Base-by-base conservation (phyloP, 2,797 vertebrate species). In the Alectoris magna region DNA sequence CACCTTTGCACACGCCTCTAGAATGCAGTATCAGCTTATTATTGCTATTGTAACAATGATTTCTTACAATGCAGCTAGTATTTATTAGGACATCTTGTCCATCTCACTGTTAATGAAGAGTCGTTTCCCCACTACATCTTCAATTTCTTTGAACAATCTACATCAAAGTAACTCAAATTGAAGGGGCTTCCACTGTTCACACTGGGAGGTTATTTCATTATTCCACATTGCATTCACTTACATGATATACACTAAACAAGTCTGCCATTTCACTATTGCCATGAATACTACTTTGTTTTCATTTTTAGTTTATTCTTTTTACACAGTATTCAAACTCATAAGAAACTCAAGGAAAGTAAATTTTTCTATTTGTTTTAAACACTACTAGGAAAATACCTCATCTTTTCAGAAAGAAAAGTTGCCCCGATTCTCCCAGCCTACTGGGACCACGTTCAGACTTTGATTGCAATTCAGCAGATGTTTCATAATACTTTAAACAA, bases 401-500 rank as follows among this genome's bases (percentile, higher is more conserved):
- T 43, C 6, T 76, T 91, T 91, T 63, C 29, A 58, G 67, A 56
- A 7, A 5, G 38, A 90, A 71, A 92, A 46, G 1, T 29, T 59
- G 18, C 22, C 26, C 58, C 77, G 56, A 48, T 88, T 15, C 14
- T 92, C 39, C 38, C 11, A 67, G 31, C n/a, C 46, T 63, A 26
- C 11, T 53, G 85, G 51, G 81, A 80, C 31, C 48, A 36, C 13
- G 18, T 60, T 94, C 23, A 63, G 74, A 84, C 6, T 36, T 78
- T 60, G 22, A 44, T 75, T 85, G 70, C 27, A 63, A 63, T 34
- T 60, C 24, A 94, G 69, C 39, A 94, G 83, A 74, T 93, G 75
- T 67, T 93, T 95, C 71, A 43, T 80, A 84, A 91, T 63, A 76
- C 18, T 39, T 77, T 78, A 23, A 43, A 73, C 12, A 78, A 13